phyloP scores from a whole-genome alignment of 1,140 invertebrate species.

The Solenopsis fugax region DNA sequence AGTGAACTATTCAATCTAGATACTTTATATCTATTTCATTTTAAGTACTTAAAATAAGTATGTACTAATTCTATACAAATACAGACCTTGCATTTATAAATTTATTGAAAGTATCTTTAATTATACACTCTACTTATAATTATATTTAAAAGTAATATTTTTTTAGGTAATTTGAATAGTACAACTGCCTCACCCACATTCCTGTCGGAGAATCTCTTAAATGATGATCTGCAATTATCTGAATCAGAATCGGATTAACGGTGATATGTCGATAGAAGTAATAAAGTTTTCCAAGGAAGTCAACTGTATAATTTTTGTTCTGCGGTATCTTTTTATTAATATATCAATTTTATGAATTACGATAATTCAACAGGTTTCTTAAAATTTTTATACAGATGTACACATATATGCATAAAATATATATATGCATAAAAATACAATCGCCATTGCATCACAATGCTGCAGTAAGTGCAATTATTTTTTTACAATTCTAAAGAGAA shows the following conservation, averaged over 20 bases:
- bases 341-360: conserved; percentile 31
- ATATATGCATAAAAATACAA: no score
- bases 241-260: conserved; percentile 90
- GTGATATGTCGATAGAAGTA: conserved; percentile 36
- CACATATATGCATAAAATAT: no score
- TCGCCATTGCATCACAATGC: conserved; percentile 36
- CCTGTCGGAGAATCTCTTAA: conserved; percentile 88
- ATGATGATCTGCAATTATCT: conserved; percentile 92
- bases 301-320: neutral
- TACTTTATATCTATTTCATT: no score
- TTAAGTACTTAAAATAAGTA: no score
- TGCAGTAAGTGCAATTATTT: conserved; percentile 26
- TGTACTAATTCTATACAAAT: no score
- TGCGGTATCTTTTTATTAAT: neutral
- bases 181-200: conserved; percentile 81
- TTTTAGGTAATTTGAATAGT: conserved; percentile 83
- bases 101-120: neutral
- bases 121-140: neutral
- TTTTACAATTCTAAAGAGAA: conserved; percentile 10
- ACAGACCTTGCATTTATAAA: neutral
- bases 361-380: conserved; percentile 67
- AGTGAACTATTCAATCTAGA: no score
- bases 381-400: conserved; percentile 12
- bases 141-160: conserved; percentile 35
- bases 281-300: conserved; percentile 16